Conservation (phyloP, 2,113 vertebrate species). For the Litocranius walleri region DNA sequence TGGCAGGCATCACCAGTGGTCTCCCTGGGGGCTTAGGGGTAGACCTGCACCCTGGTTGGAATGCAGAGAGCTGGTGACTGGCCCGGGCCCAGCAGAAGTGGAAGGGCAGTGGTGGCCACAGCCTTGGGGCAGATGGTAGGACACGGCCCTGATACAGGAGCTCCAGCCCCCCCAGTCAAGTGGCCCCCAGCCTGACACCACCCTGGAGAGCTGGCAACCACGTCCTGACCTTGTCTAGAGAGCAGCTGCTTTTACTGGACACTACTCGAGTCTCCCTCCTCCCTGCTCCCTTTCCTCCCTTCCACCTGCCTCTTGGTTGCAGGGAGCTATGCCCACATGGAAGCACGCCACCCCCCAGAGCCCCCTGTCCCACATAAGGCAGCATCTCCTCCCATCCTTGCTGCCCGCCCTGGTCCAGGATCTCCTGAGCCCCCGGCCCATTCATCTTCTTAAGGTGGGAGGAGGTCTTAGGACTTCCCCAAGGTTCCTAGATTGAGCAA, state of each 20-base stretch:
- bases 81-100: not conserved
- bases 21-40: rapidly evolving
- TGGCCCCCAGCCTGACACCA: slow-evolving; percentile 28
- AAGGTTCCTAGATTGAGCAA: no score
- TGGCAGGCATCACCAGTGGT: not conserved
- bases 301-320: not conserved
- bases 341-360: not conserved
- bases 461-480: not conserved
- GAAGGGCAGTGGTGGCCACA: not conserved
- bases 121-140: not conserved
- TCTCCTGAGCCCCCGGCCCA: not conserved
- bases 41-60: not conserved
- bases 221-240: slow-evolving; percentile 74
- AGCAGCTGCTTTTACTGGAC: slow-evolving; percentile 64
- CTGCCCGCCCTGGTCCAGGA: not conserved
- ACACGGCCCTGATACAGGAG: slow-evolving; percentile 62
- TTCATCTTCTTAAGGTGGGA: no score
- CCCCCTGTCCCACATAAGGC: not conserved
- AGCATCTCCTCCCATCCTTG: not conserved
- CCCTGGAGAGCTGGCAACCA: slow-evolving; percentile 61
- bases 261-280: not conserved
- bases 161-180: not conserved
- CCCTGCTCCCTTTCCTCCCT: not conserved
- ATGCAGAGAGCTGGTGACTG: not conserved
- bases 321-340: not conserved